phyloP scores from a whole-genome alignment of 2,797 vertebrate genomes.

The Taenioides sp. region DNA sequence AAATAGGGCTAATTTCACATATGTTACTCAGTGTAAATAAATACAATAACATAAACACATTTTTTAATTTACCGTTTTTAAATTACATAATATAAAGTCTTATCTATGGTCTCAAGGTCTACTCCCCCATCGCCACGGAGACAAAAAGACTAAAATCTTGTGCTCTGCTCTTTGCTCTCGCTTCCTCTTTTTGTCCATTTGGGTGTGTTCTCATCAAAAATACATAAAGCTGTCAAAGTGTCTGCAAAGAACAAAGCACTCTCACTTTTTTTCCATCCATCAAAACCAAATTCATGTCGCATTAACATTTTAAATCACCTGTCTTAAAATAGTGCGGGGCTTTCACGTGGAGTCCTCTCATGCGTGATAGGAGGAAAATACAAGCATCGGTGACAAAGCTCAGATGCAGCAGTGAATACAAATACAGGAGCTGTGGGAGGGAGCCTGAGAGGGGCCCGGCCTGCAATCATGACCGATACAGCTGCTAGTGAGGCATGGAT shows the following conservation, averaged over 20 bases:
- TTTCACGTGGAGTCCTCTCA: slow-evolving; percentile 17
- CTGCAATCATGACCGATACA: not conserved
- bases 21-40: not conserved
- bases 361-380: slow-evolving; percentile 8
- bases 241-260: slow-evolving; percentile 48
- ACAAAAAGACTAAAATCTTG: not conserved
- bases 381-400: not conserved
- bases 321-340: slow-evolving; percentile 25
- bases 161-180: slow-evolving; percentile 2
- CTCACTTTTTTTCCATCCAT: slow-evolving; percentile 27
- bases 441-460: not conserved
- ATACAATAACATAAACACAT: not conserved
- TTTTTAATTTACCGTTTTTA: not conserved
- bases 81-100: not conserved
- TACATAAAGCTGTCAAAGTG: slow-evolving; percentile 55
- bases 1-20: not conserved
- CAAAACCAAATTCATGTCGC: slow-evolving; percentile 38
- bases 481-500: not conserved
- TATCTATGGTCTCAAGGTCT: not conserved
- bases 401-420: slow-evolving; percentile 3
- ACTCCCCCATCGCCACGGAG: not conserved
- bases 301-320: slow-evolving; percentile 55
- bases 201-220: slow-evolving; percentile 55
- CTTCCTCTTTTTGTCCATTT: slow-evolving; percentile 21
- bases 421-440: slow-evolving; percentile 13